A percentile compares a stretch with the other conserved stretches of the same genome.
Conservation (phyloP, 2,797 vertebrate genomes). For the Crossoptilon crossoptilon region DNA sequence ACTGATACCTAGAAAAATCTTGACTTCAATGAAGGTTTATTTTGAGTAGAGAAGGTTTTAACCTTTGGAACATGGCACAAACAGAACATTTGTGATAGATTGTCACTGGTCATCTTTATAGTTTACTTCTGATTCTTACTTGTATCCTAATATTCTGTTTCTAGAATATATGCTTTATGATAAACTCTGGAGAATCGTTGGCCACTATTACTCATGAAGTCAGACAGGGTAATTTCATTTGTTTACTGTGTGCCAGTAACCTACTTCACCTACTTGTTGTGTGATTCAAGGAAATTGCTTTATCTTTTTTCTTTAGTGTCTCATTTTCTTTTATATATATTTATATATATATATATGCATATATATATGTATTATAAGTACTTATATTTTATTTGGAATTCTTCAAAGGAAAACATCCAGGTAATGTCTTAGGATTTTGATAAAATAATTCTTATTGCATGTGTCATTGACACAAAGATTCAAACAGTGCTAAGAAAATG, state of each 20-base stretch:
- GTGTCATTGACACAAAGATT: conserved; percentile 15
- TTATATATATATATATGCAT: background rate
- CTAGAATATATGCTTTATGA: background rate
- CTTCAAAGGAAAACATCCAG: background rate
- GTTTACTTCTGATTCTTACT: conserved; percentile 4
- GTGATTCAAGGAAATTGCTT: background rate
- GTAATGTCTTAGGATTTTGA: background rate
- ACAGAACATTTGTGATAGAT: background rate
- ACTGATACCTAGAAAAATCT: background rate
- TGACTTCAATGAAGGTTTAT: background rate
- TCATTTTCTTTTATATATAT: background rate
- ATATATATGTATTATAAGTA: background rate
- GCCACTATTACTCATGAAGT: background rate
- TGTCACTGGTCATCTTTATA: background rate
- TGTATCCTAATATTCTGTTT: background rate
- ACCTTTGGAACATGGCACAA: background rate
- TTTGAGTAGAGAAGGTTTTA: background rate
- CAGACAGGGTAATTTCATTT: background rate
- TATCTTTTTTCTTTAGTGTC: background rate
- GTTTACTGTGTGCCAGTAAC: background rate
- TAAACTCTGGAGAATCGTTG: background rate
- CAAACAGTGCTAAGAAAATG: background rate
- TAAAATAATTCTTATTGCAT: background rate
- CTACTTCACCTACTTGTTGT: background rate
- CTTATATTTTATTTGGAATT: background rate